Evolutionary conservation across 1,140 invertebrate species (phyloP).

Genomic region (Cecropterus lyciades): DNA sequence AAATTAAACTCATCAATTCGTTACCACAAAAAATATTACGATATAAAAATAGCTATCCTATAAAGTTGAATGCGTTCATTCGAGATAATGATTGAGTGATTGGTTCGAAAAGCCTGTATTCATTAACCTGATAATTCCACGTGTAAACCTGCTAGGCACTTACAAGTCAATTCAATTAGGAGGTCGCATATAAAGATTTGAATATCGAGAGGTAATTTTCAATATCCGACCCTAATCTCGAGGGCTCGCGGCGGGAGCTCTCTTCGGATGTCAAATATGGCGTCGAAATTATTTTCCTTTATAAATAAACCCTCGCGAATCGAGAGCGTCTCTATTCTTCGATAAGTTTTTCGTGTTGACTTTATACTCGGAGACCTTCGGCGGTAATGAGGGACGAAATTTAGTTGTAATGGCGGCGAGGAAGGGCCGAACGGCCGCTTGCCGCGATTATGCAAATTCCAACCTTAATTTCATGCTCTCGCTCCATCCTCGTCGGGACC

Average conservation of each 20-base stretch:
- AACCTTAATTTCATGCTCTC: constrained; percentile 41
- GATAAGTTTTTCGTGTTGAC: constrained; percentile 36
- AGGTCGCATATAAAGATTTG: constrained; percentile 28
- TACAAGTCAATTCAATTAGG: constrained; percentile 31
- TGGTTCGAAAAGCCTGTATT: neutral
- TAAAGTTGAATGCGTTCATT: neutral
- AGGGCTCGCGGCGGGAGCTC: constrained; percentile 21
- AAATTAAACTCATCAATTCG: neutral
- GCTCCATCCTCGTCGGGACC: constrained; percentile 24
- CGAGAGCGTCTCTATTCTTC: constrained; percentile 22
- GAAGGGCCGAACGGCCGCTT: constrained; percentile 10
- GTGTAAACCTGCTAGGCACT: constrained; percentile 7
- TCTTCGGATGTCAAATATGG: constrained; percentile 31
- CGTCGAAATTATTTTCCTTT: constrained; percentile 39
- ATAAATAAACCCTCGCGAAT: constrained; percentile 31
- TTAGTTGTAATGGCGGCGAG: constrained; percentile 33
- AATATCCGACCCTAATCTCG: constrained; percentile 41
- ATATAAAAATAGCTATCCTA: neutral
- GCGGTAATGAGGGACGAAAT: constrained; percentile 41
- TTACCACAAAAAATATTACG: neutral
- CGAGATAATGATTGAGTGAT: neutral
- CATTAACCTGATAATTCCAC: neutral
- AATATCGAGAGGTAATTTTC: constrained; percentile 42
- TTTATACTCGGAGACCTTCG: constrained; percentile 17
- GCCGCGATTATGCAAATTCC: constrained; percentile 43